Evolutionary conservation across 2,113 vertebrate species (phyloP), one percentile per base, ranked within the genome.

Genomic region (Notiomystis cincta): DNA sequence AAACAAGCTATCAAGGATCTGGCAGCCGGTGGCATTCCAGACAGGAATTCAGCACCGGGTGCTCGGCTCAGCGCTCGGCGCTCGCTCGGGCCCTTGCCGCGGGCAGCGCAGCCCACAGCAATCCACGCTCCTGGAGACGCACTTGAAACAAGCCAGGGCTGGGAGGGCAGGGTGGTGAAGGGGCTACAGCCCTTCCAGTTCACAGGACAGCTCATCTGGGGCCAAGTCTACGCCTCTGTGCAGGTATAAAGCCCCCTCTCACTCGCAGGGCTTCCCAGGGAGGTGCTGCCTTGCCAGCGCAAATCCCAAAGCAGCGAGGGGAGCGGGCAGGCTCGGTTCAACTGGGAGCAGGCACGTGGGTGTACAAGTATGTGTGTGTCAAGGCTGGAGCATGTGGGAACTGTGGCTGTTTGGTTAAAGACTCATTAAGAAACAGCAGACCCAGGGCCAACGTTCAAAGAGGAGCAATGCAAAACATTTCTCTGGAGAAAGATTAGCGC

Each of bases 1-100:
- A 97, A 97, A 96, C 95, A 96, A 94, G 85, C 89, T 95, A 95
- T 84, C 90, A 96, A 86, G 72, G 96, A 89, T 93, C 86, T 90
- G 82, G 82, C 90, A 96, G 93, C 27, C 79, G 7, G 83, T 28
- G 76, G 87, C 92, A 95, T 89, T 92, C 89, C 86, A 95, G 82
- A 40, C 76, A 91, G 85, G n/a, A 86, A 95, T n/a, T 88, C 82
- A 51, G 67, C 28, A 44, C n/a, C 20, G 64, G 85, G 79, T 23
- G 70, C 65, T 90, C 9, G 1, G 72, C 48, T 77, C 47, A 4
- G 2, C 6, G 35, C 44, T 82, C 21, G 0, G 80, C 1, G 0
- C 73, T 87, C 61, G 3, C 66, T 50, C 5, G 0, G 64, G 94
- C 81, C 86, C 56, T 66, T 13, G 2, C 66, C 15, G 1, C 4